A percentile compares a stretch with the other conserved stretches of the same genome.
Conservation (phyloP, 1,140 invertebrate species). For the Drosophila kikkawai region DNA sequence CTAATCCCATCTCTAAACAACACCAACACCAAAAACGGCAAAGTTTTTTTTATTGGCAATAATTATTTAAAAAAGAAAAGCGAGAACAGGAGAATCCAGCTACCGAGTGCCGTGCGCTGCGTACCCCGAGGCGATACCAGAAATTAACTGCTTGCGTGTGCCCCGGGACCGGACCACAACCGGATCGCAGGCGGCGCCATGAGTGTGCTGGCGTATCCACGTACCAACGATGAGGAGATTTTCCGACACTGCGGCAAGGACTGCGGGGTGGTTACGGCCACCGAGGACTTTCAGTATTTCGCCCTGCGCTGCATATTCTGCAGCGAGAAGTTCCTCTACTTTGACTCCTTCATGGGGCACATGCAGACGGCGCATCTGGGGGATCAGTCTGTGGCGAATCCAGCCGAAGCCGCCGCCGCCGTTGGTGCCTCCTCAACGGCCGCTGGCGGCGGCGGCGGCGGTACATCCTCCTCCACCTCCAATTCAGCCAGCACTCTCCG, state of each 20-base stretch:
- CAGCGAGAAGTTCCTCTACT: slow-evolving; percentile 79
- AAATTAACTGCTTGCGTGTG: slow-evolving; percentile 13
- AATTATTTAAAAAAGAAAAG: slow-evolving; percentile 17
- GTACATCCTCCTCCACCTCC: not conserved
- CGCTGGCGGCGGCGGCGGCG: not conserved
- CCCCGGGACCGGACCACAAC: slow-evolving; percentile 5
- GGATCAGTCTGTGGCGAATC: slow-evolving; percentile 34
- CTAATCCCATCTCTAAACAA: slow-evolving; percentile 19
- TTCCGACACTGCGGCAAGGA: slow-evolving; percentile 80
- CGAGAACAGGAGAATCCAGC: slow-evolving; percentile 4
- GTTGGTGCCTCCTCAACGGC: not conserved
- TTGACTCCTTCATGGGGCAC: slow-evolving; percentile 80
- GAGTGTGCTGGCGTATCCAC: slow-evolving; percentile 83
- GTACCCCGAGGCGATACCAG: not conserved
- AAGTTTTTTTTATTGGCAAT: slow-evolving; percentile 27
- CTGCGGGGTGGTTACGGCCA: slow-evolving; percentile 80
- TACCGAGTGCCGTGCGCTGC: slow-evolving; percentile 12
- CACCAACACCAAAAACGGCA: slow-evolving; percentile 38
- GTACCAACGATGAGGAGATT: slow-evolving; percentile 82
- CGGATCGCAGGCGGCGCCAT: slow-evolving; percentile 55
- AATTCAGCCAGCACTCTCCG: not conserved
- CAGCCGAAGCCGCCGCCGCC: not conserved
- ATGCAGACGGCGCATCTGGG: slow-evolving; percentile 77
- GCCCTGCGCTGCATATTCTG: slow-evolving; percentile 72
- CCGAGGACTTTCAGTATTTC: slow-evolving; percentile 82